Conservation (phyloP, 2,113 vertebrate genomes). For the Corythaeola cristata region DNA sequence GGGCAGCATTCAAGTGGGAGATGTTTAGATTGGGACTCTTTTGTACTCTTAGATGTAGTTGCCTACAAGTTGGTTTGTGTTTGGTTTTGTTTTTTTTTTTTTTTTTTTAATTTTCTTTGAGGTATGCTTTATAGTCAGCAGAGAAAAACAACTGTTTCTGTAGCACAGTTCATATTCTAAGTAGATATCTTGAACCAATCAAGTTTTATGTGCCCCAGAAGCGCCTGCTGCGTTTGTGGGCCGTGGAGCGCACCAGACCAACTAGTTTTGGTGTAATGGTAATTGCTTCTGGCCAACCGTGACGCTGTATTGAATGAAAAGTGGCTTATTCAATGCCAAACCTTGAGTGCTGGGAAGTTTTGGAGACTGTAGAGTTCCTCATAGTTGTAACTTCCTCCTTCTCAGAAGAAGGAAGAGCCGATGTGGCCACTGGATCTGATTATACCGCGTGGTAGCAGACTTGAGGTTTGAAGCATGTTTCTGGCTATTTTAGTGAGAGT, state of each 20-base stretch:
- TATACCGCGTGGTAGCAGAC: fast-evolving
- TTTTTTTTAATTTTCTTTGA: not conserved
- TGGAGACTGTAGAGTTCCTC: not conserved
- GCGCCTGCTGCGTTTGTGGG: not conserved
- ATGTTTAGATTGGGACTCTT: not conserved
- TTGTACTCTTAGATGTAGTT: not conserved
- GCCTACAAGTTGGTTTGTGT: not conserved
- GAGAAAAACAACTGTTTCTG: not conserved
- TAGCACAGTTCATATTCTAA: not conserved
- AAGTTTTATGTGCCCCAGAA: not conserved
- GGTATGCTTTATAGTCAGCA: not conserved
- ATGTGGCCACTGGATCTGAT: not conserved
- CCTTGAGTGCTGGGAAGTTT: not conserved
- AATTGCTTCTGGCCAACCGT: fast-evolving
- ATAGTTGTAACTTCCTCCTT: not conserved
- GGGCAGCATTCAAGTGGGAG: not conserved
- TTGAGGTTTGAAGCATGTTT: not conserved
- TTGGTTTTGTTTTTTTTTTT: too few species aligned
- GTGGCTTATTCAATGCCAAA: not conserved
- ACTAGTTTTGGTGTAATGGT: not conserved
- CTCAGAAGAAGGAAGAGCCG: not conserved
- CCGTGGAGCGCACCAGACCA: not conserved
- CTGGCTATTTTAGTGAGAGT: not conserved
- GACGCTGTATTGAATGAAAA: not conserved
- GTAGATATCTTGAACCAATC: not conserved